Evolutionary conservation across 2,113 vertebrate species (phyloP).

Genomic region (Ptyas mucosa): DNA sequence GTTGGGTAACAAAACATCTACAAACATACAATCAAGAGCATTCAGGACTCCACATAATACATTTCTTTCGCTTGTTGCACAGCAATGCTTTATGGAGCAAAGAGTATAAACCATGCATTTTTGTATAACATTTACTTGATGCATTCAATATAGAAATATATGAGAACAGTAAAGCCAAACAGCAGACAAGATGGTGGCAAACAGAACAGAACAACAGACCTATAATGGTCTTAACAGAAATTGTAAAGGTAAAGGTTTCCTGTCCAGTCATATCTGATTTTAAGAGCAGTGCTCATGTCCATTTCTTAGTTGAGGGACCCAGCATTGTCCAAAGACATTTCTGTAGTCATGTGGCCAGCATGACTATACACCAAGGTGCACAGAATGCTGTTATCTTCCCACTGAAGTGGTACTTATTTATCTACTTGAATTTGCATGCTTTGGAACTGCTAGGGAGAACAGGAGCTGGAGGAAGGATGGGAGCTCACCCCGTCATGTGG

Average conservation of each 20-base stretch:
- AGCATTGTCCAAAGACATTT: neutral
- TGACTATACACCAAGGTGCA: neutral
- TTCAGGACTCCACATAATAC: neutral
- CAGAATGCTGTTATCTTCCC: neutral
- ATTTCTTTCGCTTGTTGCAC: neutral
- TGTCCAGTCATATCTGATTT: neutral
- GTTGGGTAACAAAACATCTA: neutral
- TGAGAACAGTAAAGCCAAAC: neutral
- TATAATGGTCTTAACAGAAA: neutral
- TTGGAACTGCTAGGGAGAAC: neutral
- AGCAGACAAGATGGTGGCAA: neutral
- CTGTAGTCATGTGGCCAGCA: neutral
- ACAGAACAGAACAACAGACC: neutral
- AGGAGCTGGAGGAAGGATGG: neutral
- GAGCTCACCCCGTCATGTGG: neutral
- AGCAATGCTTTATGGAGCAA: neutral
- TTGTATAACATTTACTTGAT: neutral
- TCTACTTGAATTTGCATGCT: neutral
- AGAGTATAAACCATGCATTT: neutral
- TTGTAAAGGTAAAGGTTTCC: neutral
- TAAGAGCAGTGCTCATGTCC: neutral
- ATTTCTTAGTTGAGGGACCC: neutral
- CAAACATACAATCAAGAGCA: neutral
- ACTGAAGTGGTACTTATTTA: neutral
- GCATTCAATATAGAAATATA: neutral